Base-by-base conservation (phyloP, 2,113 vertebrate genomes). In the Alethe diademata region DNA sequence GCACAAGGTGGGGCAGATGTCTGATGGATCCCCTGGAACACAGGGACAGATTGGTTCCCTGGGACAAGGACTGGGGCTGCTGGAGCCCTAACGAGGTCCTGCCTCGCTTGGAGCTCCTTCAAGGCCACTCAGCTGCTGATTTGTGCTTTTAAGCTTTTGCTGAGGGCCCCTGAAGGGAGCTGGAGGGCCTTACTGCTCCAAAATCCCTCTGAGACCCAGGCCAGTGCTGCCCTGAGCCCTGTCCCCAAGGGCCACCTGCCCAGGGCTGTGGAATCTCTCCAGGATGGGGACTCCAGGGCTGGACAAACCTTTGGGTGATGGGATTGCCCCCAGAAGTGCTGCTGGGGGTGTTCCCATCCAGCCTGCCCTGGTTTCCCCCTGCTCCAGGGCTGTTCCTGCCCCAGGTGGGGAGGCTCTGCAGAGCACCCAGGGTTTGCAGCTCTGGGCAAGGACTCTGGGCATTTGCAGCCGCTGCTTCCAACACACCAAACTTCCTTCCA, bases 271-370 rank as follows among this genome's bases (percentile, higher is more conserved):
- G 13, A 19, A 17, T 19, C 36, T 60, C 67, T 33, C 0, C 19
- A 4, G 3, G 36, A 3, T n/a, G 43, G 60, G 36, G 4, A 2
- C 24, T 43, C 42, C 75, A 57, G 35, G 54, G 35, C 57, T 72
- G 50, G 17, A 9, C 36, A 36, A 9, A 42, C 20, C 33, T 38
- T 5, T 11, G 53, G 38, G 19, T 11, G 60, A 17, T n/a, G 60
- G 3, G 4, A 20, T 38, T 28, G 23, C 11, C 54, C 31, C 67
- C 14, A 3, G 8, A 28, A 2, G 0, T 4, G 51, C 3, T 24
- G 14, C 1, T 8, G 50, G 31, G 35, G 33, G 1, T 2, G 1
- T 51, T 58, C 2, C 14, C 47, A 12, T 54, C 69, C 9, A 0
- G 60, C 45, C 50, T 40, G 4, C 35, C 33, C 85, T 10, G 43